These are phyloP conservation scores for Automeris io DNA, from an alignment of 2,888 invertebrate genomes.

Conservation along the genomic window DNA sequence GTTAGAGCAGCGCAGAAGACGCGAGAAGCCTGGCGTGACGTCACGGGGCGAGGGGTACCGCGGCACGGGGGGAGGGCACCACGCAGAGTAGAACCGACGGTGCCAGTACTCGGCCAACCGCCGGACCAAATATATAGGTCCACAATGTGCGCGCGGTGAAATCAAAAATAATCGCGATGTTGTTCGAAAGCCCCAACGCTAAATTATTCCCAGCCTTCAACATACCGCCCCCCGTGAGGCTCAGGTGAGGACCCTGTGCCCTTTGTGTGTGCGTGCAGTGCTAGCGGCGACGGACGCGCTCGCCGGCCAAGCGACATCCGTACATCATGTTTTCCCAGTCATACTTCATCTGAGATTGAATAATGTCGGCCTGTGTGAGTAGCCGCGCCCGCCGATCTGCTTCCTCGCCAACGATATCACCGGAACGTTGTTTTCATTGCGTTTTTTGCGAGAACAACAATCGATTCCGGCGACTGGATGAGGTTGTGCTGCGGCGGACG, in stretches of 20 bases:
- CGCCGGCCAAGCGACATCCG: conserved; percentile 1
- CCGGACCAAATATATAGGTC: conserved; percentile 44
- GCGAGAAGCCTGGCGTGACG: conserved; percentile 51
- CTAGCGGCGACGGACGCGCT: conserved; percentile 8
- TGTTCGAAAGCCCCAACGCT: conserved; percentile 85
- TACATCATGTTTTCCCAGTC: conserved; percentile 1
- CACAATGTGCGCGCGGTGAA: conserved; percentile 63
- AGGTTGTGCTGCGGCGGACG: background rate
- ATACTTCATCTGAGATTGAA: background rate
- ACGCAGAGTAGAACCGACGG: conserved; percentile 29
- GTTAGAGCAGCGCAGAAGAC: conserved; percentile 23
- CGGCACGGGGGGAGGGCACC: conserved; percentile 26
- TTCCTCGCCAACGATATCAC: background rate
- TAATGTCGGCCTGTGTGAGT: background rate
- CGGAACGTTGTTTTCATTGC: background rate
- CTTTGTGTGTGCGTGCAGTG: background rate
- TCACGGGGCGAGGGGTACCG: conserved; percentile 43
- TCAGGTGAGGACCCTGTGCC: conserved; percentile 56
- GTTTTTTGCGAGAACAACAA: conserved; percentile 1
- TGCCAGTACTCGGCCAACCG: conserved; percentile 63
- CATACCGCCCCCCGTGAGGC: conserved; percentile 82
- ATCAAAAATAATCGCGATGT: conserved; percentile 72
- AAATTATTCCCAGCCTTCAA: conserved; percentile 82
- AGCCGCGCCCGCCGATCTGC: background rate
- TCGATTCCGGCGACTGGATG: conserved; percentile 2